Evolutionary conservation across 2,888 invertebrate species (phyloP).

Genomic region (Cryptus viduatorius): DNA sequence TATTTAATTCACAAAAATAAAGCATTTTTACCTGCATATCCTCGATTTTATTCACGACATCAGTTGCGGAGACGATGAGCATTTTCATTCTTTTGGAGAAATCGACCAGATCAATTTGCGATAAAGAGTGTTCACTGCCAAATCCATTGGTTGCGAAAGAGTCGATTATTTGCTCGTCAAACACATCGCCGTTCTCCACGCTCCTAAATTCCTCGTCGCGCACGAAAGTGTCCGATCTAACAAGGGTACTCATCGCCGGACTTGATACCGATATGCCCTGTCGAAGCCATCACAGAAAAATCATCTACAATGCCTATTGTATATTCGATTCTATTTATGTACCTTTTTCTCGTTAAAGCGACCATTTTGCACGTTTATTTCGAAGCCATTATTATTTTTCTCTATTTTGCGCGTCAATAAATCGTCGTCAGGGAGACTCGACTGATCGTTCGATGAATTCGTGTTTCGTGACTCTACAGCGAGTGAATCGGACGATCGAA

Average conservation of each 20-base stretch:
- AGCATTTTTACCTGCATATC: slow-evolving; percentile 56
- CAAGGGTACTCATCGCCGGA: slow-evolving; percentile 30
- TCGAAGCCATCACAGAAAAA: not conserved
- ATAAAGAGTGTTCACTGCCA: not conserved
- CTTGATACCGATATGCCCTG: slow-evolving; percentile 43
- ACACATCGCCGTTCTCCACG: slow-evolving; percentile 26
- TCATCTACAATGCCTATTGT: not conserved
- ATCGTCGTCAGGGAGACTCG: slow-evolving; percentile 33
- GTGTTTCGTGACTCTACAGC: slow-evolving; percentile 11
- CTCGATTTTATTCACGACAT: slow-evolving; percentile 63
- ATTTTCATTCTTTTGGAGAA: slow-evolving; percentile 56
- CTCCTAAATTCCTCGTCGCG: slow-evolving; percentile 41
- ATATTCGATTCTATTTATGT: not conserved
- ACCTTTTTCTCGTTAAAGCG: slow-evolving; percentile 35
- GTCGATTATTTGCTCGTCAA: slow-evolving; percentile 15
- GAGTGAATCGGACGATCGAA: slow-evolving; percentile 56
- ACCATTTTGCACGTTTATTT: not conserved
- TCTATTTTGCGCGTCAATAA: slow-evolving; percentile 35
- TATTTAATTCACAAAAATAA: not conserved
- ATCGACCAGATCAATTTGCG: slow-evolving; percentile 21
- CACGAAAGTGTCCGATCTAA: slow-evolving; percentile 70
- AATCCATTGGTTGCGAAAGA: not conserved
- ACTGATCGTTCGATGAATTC: slow-evolving; percentile 31
- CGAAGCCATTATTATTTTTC: slow-evolving; percentile 3
- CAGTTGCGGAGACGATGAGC: slow-evolving; percentile 53